Evolutionary conservation across 2,797 vertebrate species (phyloP).

Genomic region (Sciurus vulgaris): DNA sequence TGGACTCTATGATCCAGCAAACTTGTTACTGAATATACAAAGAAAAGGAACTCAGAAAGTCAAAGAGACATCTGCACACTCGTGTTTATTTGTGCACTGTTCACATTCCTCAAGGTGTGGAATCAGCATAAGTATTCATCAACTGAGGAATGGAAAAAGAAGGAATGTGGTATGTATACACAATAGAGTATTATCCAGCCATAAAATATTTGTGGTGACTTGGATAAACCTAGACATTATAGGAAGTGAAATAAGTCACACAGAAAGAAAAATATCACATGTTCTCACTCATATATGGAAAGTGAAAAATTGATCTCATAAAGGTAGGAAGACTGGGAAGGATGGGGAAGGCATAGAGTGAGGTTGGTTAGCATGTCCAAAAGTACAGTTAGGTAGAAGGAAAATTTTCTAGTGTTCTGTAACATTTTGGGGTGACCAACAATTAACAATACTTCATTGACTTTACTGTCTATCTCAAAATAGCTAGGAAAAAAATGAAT

Average conservation of each 20-base stretch:
- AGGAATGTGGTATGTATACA: background rate
- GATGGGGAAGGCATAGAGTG: background rate
- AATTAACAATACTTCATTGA: background rate
- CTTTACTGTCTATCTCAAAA: background rate
- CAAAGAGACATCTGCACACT: background rate
- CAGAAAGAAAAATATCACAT: background rate
- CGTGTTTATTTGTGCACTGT: background rate
- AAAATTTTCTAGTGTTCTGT: background rate
- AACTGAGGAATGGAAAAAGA: background rate
- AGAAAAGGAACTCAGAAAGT: too few relatives aligned
- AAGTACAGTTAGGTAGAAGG: background rate
- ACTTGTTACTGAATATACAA: background rate
- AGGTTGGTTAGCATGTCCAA: background rate
- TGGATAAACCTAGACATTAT: background rate
- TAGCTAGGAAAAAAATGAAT: background rate
- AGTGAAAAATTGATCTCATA: too few relatives aligned
- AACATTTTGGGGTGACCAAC: background rate
- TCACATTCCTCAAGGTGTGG: background rate
- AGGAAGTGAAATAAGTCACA: background rate
- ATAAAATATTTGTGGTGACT: background rate
- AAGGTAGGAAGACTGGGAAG: too few relatives aligned
- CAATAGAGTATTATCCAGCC: background rate
- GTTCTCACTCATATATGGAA: too few relatives aligned
- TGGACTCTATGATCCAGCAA: background rate
- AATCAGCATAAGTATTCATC: background rate